Evolutionary conservation across 2,888 invertebrate genomes (phyloP), one percentile per base, ranked within the genome.

Genomic region (Tipula lateralis): DNA sequence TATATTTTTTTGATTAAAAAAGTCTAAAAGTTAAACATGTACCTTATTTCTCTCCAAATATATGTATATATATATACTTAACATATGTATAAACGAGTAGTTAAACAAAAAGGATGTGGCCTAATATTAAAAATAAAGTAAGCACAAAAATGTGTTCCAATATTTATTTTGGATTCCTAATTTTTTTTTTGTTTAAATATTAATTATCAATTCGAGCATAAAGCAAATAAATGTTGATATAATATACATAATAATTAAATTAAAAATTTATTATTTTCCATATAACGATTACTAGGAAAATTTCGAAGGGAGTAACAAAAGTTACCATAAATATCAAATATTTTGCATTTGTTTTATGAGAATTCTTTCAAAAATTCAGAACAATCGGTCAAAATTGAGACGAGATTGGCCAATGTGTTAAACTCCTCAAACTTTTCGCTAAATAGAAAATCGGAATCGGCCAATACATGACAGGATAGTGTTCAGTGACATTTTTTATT

Each of bases 351-450:
- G n/a, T n/a, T n/a, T n/a, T n/a, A n/a, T n/a, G n/a, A n/a, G n/a
- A n/a, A n/a, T n/a, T n/a, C n/a, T n/a, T n/a, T n/a, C n/a, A n/a
- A 36, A 2, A 36, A 32, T 32, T 32, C 36, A 9, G 9, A 36
- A 36, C n/a, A 36, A 36, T 36, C 2, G 36, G 6, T 32, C 32
- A n/a, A n/a, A n/a, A n/a, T n/a, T n/a, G n/a, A n/a, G n/a, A n/a
- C n/a, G n/a, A n/a, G n/a, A n/a, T n/a, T n/a, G 93, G 0, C 99
- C 99, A 44, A 99, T 96, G 88, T 97, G 96, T 89, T 99, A 87
- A 99, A 91, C 89, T 98, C 98, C 91, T 99, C 99, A 91, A 99
- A 99, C 91, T 99, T 99, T 91, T 99, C 99, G 86, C 98, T 98
- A 91, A 99, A 99, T 87, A 94, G 93, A 88, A 97, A 99, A 91